Base-by-base conservation (phyloP, 2,888 invertebrate genomes). In the Nysson spinosus region DNA sequence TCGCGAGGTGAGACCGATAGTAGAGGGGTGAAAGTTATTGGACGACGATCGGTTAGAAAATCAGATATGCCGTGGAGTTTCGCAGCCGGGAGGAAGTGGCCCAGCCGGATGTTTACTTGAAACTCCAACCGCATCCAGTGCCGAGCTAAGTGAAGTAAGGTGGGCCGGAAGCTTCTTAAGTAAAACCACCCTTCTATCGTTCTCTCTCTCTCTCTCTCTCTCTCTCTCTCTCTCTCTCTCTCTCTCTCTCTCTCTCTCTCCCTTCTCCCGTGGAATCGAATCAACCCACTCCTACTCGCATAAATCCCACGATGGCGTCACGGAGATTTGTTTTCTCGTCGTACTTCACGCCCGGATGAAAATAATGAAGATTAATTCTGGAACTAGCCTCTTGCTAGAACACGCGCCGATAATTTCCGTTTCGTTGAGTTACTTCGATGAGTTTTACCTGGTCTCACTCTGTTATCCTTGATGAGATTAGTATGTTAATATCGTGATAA, bases 131-230 rank as follows among this genome's bases (percentile, higher is more conserved):
- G 69, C 72, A 71, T 69, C 74, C 50, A 72, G 52, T 42, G 57
- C 22, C 46, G 62, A 49, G 74, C 69, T 74, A 76, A 78, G 77
- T 68, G 74, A 77, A 72, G 76, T 72, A 77, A 75, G 61, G 69
- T 72, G 67, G 70, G 67, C 75, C 72, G 75, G 72, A 77, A 75
- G 75, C 75, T 77, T 69, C 75, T 75, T 77, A 76, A 76, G 76
- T 76, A 74, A 75, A 77, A 77, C 64, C 77, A 74, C 71, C 73
- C 54, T n/a, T n/a, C 65, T 42, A 55, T 62, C 56, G 57, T 61
- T 52, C 44, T 5, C 17, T 37, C 56, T 55, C 47, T 35, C 30
- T 58, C 43, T 43, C 52, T 42, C 47, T 34, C 12, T 62, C 56
- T 54, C 57, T 52, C 44, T 5, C 17, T 37, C 56, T 55, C 47